These are phyloP conservation scores for Lamprotornis superbus DNA, from an alignment of 2,113 vertebrate genomes.

Conservation along the genomic window DNA sequence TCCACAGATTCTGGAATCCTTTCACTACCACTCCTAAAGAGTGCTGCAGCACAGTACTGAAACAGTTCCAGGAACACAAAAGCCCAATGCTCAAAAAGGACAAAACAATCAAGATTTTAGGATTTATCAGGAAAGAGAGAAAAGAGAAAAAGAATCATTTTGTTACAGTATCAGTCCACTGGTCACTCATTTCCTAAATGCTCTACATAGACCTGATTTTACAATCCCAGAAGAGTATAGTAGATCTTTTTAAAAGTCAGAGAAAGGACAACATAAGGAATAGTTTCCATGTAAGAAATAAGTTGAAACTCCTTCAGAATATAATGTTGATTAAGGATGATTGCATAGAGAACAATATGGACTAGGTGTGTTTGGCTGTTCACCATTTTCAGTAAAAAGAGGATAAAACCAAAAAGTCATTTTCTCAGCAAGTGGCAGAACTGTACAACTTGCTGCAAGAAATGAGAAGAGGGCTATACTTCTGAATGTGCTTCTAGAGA, in stretches of 20 bases:
- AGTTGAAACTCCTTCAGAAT: not conserved
- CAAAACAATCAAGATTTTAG: not conserved
- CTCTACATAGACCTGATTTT: not conserved
- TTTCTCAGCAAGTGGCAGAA: not conserved
- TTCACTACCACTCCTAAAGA: not conserved
- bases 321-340: not conserved
- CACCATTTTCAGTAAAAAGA: not conserved
- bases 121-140: not conserved
- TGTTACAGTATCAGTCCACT: not conserved
- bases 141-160: not conserved
- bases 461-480: not conserved
- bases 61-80: not conserved
- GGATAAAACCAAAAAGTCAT: fast-evolving
- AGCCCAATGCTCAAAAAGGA: not conserved
- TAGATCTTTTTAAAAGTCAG: not conserved
- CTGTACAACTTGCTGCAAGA: not conserved
- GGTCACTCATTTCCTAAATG: not conserved
- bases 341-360: not conserved
- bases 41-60: not conserved
- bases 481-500: not conserved
- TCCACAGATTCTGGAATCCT: not conserved
- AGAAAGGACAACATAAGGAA: not conserved
- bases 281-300: not conserved
- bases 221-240: not conserved
- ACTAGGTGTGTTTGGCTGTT: not conserved